Evolutionary conservation across 2,888 invertebrate genomes (phyloP), one percentile per base, ranked within the genome.

Genomic region (Drosophila maculinotata): DNA sequence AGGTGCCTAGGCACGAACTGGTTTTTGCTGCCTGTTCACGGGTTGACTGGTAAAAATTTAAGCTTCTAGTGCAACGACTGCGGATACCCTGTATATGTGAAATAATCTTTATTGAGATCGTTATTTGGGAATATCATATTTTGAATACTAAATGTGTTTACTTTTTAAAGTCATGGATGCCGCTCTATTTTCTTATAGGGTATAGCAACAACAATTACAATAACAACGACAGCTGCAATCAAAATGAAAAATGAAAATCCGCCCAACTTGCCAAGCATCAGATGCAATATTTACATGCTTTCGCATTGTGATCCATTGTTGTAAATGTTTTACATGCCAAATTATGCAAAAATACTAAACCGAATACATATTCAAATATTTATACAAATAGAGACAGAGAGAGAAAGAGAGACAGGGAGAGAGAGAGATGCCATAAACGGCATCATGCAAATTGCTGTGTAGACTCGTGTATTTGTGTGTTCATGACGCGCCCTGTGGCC

Each of bases 291-390:
- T 79, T 79, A 79, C 86, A 83, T 80, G 74, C 63, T 63, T 59
- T 69, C 42, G 28, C 39, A 44, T 58, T 77, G 66, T 62, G 65
- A 64, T 69, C 64, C 70, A 71, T 79, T 79, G 76, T 87, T 82
- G 86, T 79, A 73, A 79, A 87, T 83, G 86, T 80, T 84, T 86
- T 88, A 88, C 83, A 84, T 84, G 87, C 79, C 84, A 84, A 84
- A 84, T 84, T 88, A 84, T 84, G 83, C 83, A 83, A 84, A 86
- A 84, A 84, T 80, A 65, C 64, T 73, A 87, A 69, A 59, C 56
- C 52, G 68, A 76, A 85, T 85, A 72, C 86, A 86, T 87, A 83
- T 83, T 86, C 88, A 82, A 82, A 87, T 79, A 85, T 64, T 66
- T 70, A 42, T 31, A 56, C 28, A 47, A 15, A 59, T n/a, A 25